Conservation (phyloP, 2,888 invertebrate species). For the Eurois occulta region DNA sequence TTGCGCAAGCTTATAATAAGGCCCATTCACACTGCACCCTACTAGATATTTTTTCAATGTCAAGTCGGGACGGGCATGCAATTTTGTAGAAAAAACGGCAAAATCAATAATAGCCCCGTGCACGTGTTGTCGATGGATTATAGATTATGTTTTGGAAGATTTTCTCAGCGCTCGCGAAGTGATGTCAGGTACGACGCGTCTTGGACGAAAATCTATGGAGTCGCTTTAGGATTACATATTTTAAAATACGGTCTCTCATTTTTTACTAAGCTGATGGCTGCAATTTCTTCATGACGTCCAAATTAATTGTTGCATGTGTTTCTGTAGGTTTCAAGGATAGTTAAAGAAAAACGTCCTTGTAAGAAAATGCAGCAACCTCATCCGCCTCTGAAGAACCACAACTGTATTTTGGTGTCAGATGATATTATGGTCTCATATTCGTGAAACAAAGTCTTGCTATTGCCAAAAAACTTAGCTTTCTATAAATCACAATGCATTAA, state of each 20-base stretch:
- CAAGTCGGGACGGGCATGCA: constrained; percentile 86
- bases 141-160: constrained; percentile 88
- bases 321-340: background rate
- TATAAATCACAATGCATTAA: background rate
- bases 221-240: constrained; percentile 20
- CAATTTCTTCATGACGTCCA: background rate
- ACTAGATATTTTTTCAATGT: constrained; percentile 86
- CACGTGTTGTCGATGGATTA: constrained; percentile 90
- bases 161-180: constrained; percentile 86
- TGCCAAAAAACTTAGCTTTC: background rate
- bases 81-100: constrained; percentile 89
- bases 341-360: no score
- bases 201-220: constrained; percentile 72
- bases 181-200: constrained; percentile 82
- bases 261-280: background rate
- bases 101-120: constrained; percentile 90
- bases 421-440: no score
- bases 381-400: background rate
- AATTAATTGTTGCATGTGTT: background rate
- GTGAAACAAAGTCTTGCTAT: background rate
- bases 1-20: constrained; percentile 89
- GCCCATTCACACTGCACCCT: constrained; percentile 86
- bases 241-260: background rate
- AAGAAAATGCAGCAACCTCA: background rate
- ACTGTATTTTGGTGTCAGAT: background rate